Percentiles rank a stretch among this genome's conserved stretches.
These are phyloP conservation scores for Automeris io DNA, from an alignment of 2,888 invertebrate genomes.

Conservation along the genomic window DNA sequence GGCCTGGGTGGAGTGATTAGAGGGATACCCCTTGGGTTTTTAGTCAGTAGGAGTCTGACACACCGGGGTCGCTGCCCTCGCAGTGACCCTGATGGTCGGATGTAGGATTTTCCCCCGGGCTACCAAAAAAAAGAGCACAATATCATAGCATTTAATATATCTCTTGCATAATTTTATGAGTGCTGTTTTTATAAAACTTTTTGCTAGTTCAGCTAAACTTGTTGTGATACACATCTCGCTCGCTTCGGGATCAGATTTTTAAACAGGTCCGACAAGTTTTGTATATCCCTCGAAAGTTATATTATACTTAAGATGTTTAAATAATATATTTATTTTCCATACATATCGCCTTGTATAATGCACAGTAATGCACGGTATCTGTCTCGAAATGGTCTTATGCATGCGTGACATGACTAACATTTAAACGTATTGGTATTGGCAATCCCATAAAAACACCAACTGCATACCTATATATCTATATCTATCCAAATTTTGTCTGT, in stretches of 20 bases:
- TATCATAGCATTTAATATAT: constrained; percentile 19
- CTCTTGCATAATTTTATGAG: constrained; percentile 12
- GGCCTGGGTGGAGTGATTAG: too few species aligned
- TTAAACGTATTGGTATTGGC: constrained; percentile 35
- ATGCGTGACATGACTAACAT: constrained; percentile 38
- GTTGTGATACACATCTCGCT: constrained; percentile 27
- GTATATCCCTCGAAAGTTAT: neutral
- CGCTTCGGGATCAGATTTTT: constrained; percentile 3
- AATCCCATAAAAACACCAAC: constrained; percentile 38
- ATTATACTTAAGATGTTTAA: neutral
- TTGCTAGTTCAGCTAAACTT: constrained; percentile 23
- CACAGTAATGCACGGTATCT: neutral
- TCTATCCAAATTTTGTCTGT: too few species aligned
- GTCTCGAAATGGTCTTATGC: constrained; percentile 13
- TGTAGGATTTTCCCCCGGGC: too few species aligned
- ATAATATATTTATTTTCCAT: neutral
- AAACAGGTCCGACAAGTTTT: constrained; percentile 1
- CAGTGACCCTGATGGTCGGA: too few species aligned
- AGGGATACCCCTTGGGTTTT: too few species aligned
- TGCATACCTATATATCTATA: constrained; percentile 36
- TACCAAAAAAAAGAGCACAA: too few species aligned
- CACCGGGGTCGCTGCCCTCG: too few species aligned
- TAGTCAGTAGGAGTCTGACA: too few species aligned
- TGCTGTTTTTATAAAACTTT: constrained; percentile 23
- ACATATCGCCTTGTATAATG: neutral